Conservation (phyloP, 2,113 vertebrate genomes). For the Engraulis encrasicolus region DNA sequence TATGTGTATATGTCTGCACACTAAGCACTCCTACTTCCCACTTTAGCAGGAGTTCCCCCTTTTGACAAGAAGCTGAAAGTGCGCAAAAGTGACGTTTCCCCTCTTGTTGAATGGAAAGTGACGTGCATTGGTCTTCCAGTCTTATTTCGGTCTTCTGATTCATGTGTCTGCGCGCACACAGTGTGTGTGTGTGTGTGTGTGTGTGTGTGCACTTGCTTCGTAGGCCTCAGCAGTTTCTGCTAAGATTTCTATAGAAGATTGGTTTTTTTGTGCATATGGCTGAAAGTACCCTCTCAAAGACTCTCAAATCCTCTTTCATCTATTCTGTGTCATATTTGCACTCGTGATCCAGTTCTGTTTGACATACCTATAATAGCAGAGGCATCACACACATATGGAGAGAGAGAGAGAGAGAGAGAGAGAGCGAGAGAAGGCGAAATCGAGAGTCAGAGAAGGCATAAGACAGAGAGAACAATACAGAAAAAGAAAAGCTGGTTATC, state of each 20-base stretch:
- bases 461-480: neutral
- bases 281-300: neutral
- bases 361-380: neutral
- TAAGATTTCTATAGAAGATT: neutral
- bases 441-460: neutral
- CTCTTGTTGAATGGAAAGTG: constrained; percentile 37
- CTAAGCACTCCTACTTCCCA: constrained; percentile 68
- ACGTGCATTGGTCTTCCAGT: constrained; percentile 35
- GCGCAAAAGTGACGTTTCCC: constrained; percentile 33
- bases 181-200: neutral
- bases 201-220: neutral
- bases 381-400: neutral
- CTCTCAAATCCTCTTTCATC: neutral
- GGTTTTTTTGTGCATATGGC: neutral
- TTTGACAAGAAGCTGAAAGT: constrained; percentile 64
- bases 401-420: neutral
- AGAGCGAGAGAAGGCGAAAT: no score
- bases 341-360: neutral
- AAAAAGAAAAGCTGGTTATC: neutral
- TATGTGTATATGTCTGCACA: constrained; percentile 57
- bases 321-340: neutral
- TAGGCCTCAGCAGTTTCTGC: neutral
- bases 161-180: no score
- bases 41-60: constrained; percentile 53
- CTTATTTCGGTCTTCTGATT: neutral